These are phyloP conservation scores for Ceryle rudis DNA, from an alignment of 2,797 vertebrate genomes.

Conservation along the genomic window DNA sequence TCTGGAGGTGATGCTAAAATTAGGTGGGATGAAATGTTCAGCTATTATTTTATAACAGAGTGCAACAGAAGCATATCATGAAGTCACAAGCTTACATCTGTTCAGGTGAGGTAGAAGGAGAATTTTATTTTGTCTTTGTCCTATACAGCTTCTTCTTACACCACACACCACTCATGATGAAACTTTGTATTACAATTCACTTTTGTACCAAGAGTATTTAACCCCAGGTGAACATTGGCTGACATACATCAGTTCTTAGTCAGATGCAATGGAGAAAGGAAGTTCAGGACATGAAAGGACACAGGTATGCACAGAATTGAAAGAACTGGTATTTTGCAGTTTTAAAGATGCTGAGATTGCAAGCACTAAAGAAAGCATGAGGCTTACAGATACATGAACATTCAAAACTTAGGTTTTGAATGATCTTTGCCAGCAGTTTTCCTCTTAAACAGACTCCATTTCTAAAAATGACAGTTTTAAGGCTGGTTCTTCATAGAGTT, in stretches of 20 bases:
- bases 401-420: background rate
- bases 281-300: background rate
- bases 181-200: background rate
- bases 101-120: background rate
- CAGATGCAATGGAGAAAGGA: background rate
- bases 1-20: constrained; percentile 5
- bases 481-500: background rate
- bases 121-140: background rate
- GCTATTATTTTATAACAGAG: background rate
- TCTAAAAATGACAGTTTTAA: background rate
- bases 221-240: background rate
- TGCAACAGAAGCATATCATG: background rate
- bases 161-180: background rate
- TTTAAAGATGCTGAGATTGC: constrained; percentile 4
- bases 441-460: background rate
- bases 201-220: background rate
- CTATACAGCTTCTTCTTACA: background rate
- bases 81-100: background rate
- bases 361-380: background rate
- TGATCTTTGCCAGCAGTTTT: background rate
- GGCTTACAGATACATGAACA: background rate
- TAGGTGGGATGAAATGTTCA: background rate
- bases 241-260: background rate
- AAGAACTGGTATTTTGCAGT: background rate
- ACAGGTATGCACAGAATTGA: background rate